Base-by-base conservation (phyloP, 2,113 vertebrate species). In the Mormyrus lacerda region DNA sequence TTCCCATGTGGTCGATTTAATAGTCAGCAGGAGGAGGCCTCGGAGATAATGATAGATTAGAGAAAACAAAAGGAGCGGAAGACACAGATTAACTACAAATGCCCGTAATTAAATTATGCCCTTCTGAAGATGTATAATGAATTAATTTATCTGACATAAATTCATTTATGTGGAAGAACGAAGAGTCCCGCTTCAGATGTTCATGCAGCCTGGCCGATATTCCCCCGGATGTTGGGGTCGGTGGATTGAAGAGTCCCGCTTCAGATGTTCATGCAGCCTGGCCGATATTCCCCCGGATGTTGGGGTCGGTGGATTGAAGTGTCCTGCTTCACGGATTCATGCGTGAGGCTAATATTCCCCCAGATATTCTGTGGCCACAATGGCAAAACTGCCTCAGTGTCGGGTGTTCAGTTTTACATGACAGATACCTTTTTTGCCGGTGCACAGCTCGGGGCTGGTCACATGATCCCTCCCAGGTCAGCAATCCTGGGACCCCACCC, bases 1-100 rank as follows among this genome's bases (percentile, higher is more conserved):
- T 48, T 79, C 73, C 24, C 15, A 88, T 27, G 48, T 51, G 15
- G 19, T 5, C 17, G 48, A 82, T n/a, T 39, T 31, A 39, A 27
- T 31, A 5, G 19, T 24, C 42, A 21, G 73, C 10, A 58, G 21
- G 45, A 58, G 19, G 42, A 83, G n/a, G 91, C 6, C 42, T 91
- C 87, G 86, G 92, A 89, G 89, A 90, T 85, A 65, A 89, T 90
- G 85, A 86, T 88, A 91, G 93, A 93, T 94, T 90, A 91, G 91
- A 91, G 91, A 31, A 83, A 39, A 89, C 90, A 91, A 92, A 91
- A 55, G 84, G 88, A 91, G 83, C 85, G 8, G 91, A 91, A 35
- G 10, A 42, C 73, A 82, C 73, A 53, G 48, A 79, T 39, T 31
- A 50, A 82, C 31, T 51, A 39, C 21, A 42, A 50, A 42, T 15